These are phyloP conservation scores for Psylliodes chrysocephalus DNA, from an alignment of 2,888 invertebrate genomes.

Conservation along the genomic window DNA sequence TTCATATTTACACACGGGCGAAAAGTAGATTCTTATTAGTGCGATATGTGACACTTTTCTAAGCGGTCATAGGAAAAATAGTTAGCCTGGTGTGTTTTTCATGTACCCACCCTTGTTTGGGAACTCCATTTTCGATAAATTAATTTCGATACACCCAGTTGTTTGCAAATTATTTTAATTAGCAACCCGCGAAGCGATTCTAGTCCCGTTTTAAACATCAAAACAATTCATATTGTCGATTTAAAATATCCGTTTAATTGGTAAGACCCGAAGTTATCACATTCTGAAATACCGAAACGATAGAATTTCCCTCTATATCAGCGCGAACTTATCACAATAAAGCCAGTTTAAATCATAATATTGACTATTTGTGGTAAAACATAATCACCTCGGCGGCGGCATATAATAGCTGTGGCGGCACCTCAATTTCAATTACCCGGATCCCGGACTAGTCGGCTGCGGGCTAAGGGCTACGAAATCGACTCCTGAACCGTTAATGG, in stretches of 20 bases:
- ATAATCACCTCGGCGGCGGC: conserved; percentile 44
- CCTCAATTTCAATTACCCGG: conserved; percentile 52
- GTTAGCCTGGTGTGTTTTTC: no score
- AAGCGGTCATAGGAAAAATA: no score
- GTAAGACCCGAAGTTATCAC: no score
- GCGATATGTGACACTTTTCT: no score
- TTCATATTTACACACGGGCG: no score
- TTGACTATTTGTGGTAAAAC: conserved; percentile 45
- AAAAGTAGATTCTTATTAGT: no score
- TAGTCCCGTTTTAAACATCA: background rate
- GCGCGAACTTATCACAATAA: conserved; percentile 38
- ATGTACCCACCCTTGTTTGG: no score
- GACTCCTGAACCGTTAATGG: conserved; percentile 39
- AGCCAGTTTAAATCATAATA: conserved; percentile 42
- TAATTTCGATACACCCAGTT: background rate
- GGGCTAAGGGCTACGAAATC: conserved; percentile 35
- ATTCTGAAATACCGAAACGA: background rate
- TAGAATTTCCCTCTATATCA: conserved; percentile 19
- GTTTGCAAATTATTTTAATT: background rate
- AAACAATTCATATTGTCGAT: background rate
- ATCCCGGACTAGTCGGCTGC: conserved; percentile 39
- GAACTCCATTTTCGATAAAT: background rate
- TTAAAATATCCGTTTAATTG: background rate
- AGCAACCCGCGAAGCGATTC: background rate
- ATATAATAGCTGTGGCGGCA: conserved; percentile 48